A percentile compares a stretch with the other conserved stretches of the same genome.
Conservation (phyloP, 2,113 vertebrate genomes). For the Jacana jacana region DNA sequence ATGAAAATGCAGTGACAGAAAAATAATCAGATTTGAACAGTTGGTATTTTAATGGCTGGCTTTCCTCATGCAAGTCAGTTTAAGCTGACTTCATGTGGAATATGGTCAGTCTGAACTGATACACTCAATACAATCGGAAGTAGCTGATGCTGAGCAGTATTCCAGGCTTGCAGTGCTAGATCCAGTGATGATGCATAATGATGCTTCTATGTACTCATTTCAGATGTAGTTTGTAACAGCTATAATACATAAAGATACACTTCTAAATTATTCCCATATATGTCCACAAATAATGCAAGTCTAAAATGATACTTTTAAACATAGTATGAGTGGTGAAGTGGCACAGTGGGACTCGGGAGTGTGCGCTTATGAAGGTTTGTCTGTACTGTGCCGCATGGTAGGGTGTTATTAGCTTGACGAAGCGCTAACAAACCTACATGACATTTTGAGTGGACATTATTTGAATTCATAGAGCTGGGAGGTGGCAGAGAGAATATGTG, state of each 20-base stretch:
- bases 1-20: conserved; percentile 30
- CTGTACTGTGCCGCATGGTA: neutral
- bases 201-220: neutral
- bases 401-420: neutral
- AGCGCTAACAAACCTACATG: neutral
- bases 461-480: neutral
- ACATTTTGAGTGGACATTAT: neutral
- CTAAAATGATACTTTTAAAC: neutral
- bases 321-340: neutral
- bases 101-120: neutral
- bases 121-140: neutral
- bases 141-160: accelerated
- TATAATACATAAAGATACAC: neutral
- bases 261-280: neutral
- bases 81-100: neutral
- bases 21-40: conserved; percentile 25
- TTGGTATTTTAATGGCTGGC: conserved; percentile 21
- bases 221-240: neutral
- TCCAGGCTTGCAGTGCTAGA: neutral
- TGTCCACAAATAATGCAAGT: neutral
- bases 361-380: neutral
- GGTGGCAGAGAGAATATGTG: neutral
- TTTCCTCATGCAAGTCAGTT: conserved; percentile 26
- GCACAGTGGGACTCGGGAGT: neutral
- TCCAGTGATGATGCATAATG: neutral